Conservation (phyloP, 2,888 invertebrate genomes). For the Agrotis ipsilon region DNA sequence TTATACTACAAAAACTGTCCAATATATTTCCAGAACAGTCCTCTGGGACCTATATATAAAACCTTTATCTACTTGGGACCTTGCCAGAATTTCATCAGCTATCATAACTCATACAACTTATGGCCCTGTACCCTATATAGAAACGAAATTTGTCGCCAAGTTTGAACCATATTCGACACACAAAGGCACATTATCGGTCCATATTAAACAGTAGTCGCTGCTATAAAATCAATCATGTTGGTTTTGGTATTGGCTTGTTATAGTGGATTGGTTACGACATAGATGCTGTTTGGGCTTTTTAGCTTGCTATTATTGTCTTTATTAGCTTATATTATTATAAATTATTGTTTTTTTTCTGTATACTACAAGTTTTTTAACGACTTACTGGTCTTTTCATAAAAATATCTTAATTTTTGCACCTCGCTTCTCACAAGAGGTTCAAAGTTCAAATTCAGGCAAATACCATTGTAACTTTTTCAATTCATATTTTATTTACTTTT, state of each 20-base stretch:
- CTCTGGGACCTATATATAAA: slow-evolving; percentile 26
- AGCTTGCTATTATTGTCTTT: neutral
- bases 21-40: slow-evolving; percentile 10
- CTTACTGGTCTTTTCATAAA: no score
- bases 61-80: slow-evolving; percentile 49
- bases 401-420: no score
- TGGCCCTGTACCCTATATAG: slow-evolving; percentile 25
- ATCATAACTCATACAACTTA: slow-evolving; percentile 42
- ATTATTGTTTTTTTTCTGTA: no score
- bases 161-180: slow-evolving; percentile 52
- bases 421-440: no score
- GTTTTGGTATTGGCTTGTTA: slow-evolving; percentile 17
- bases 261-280: slow-evolving; percentile 3
- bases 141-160: slow-evolving; percentile 33
- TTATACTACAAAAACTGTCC: neutral
- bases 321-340: neutral
- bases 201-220: slow-evolving; percentile 28
- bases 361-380: no score
- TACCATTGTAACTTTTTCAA: no score
- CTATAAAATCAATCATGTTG: slow-evolving; percentile 42
- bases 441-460: no score
- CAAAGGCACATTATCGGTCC: slow-evolving; percentile 56
- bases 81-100: slow-evolving; percentile 43
- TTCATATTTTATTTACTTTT: no score
- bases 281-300: neutral